phyloP scores from a whole-genome alignment of 2,888 invertebrate genomes.

The Athalia rosae region DNA sequence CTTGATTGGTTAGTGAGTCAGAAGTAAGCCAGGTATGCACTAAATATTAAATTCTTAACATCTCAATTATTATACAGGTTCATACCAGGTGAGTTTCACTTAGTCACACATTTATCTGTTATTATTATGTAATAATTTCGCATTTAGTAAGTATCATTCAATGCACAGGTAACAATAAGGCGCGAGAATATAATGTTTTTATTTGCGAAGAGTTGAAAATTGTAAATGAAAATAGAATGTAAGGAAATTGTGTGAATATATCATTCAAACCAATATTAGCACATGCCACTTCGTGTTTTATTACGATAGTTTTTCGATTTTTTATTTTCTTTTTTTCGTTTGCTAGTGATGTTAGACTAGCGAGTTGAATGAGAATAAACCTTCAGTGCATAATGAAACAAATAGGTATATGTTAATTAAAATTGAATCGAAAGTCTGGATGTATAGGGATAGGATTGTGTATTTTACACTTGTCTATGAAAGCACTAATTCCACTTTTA shows the following conservation, averaged over 20 bases:
- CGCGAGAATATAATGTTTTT: slow-evolving; percentile 22
- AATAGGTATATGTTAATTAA: neutral
- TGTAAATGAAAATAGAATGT: slow-evolving; percentile 36
- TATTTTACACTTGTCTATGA: neutral
- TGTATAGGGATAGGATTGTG: neutral
- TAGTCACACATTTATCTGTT: slow-evolving; percentile 67
- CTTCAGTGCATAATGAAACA: neutral
- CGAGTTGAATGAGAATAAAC: neutral
- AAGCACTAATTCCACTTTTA: neutral
- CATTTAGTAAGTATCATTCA: slow-evolving; percentile 15
- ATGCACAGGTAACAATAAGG: slow-evolving; percentile 20
- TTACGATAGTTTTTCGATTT: slow-evolving; percentile 1
- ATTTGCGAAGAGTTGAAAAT: slow-evolving; percentile 25
- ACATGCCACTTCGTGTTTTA: slow-evolving; percentile 27
- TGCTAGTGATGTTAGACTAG: neutral
- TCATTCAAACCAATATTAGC: slow-evolving; percentile 28
- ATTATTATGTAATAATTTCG: slow-evolving; percentile 54
- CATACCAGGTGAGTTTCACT: slow-evolving; percentile 72
- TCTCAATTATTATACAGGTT: slow-evolving; percentile 73
- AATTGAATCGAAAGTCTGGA: neutral
- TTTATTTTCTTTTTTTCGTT: neutral
- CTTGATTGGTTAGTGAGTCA: slow-evolving; percentile 74
- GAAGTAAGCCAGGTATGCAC: slow-evolving; percentile 73
- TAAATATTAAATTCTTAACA: slow-evolving; percentile 70
- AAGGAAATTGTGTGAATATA: slow-evolving; percentile 35